phyloP scores from a whole-genome alignment of 2,888 invertebrate species.

The Aspidapion aeneum region DNA sequence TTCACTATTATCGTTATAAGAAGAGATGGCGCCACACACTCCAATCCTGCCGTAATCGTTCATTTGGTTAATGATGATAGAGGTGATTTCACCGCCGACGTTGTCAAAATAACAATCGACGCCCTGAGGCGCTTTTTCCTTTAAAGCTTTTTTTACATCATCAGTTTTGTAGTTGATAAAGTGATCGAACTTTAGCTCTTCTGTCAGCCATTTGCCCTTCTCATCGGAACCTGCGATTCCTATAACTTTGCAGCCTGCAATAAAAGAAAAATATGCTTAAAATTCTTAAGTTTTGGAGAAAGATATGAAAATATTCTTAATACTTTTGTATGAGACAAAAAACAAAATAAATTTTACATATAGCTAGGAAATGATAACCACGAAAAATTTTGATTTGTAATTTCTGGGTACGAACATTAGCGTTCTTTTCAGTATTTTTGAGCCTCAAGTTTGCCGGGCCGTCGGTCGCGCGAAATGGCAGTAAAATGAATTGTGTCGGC shows the following conservation, averaged over 20 bases:
- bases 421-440: too few relatives aligned
- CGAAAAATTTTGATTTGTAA: too few relatives aligned
- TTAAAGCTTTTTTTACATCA: conserved; percentile 53
- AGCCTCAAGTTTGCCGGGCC: too few relatives aligned
- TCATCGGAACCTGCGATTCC: conserved; percentile 69
- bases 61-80: conserved; percentile 62
- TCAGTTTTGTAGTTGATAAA: conserved; percentile 70
- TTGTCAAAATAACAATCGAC: conserved; percentile 78
- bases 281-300: too few relatives aligned
- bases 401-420: too few relatives aligned
- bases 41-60: conserved; percentile 62
- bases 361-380: too few relatives aligned
- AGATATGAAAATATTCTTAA: too few relatives aligned
- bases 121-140: conserved; percentile 63
- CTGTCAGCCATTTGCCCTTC: conserved; percentile 64
- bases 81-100: conserved; percentile 66
- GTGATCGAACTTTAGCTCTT: conserved; percentile 63
- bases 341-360: too few relatives aligned
- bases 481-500: too few relatives aligned
- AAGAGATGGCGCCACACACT: conserved; percentile 67
- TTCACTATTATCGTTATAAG: conserved; percentile 53
- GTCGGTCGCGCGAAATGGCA: too few relatives aligned
- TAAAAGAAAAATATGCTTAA: background rate
- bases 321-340: too few relatives aligned
- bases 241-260: conserved; percentile 57